A percentile compares a stretch with the other conserved stretches of the same genome.
Conservation (phyloP, 2,888 invertebrate genomes). For the Chalcis sispes region DNA sequence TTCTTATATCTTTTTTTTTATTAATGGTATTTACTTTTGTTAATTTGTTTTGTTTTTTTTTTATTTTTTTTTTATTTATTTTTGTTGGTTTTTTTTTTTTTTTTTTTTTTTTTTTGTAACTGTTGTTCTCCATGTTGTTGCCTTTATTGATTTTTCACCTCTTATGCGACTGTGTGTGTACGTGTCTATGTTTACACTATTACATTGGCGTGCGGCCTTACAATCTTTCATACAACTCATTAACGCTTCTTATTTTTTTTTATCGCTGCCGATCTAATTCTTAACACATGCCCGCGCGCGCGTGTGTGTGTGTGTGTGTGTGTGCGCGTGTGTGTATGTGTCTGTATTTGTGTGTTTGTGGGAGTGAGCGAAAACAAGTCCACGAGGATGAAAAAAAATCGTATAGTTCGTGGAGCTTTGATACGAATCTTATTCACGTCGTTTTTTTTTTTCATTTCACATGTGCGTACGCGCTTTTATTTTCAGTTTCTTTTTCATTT, state of each 20-base stretch:
- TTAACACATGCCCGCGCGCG: neutral
- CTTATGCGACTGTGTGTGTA: conserved; percentile 56
- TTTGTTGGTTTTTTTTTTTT: conserved; percentile 52
- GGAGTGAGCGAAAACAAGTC: no score
- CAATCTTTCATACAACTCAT: neutral
- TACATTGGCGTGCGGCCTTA: conserved; percentile 52
- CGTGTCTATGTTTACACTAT: no score
- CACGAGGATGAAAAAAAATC: no score
- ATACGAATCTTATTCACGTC: no score
- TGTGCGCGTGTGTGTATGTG: neutral
- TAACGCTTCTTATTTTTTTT: neutral
- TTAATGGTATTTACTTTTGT: no score
- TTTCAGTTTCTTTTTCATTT: conserved; percentile 38
- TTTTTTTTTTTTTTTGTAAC: conserved; percentile 34
- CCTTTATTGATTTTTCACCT: conserved; percentile 45
- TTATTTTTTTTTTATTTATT: conserved; percentile 55
- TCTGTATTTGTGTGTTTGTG: neutral
- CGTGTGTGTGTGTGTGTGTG: neutral
- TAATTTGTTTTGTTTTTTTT: no score
- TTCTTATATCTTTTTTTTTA: conserved; percentile 13
- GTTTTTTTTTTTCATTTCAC: neutral
- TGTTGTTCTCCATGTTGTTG: conserved; percentile 51
- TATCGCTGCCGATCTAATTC: neutral
- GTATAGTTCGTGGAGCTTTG: no score
- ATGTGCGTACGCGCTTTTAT: conserved; percentile 8